phyloP scores from a whole-genome alignment of 2,113 vertebrate genomes.

The Dasypus novemcinctus region DNA sequence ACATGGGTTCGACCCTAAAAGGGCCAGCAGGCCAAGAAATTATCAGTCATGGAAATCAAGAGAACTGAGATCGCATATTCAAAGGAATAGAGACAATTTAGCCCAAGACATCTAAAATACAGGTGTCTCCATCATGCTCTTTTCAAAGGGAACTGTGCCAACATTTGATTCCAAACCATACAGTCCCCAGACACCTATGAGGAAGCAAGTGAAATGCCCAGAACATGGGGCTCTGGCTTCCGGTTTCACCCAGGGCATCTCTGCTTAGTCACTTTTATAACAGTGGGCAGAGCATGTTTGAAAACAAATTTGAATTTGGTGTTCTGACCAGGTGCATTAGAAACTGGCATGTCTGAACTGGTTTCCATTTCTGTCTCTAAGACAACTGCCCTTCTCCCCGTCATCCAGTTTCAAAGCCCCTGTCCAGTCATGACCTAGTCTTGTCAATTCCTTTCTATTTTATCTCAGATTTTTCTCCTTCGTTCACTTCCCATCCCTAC shows the following conservation, averaged over 20 bases:
- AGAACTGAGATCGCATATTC: background rate
- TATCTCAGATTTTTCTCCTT: background rate
- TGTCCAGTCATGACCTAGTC: background rate
- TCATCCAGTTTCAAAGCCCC: background rate
- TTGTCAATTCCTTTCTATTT: background rate
- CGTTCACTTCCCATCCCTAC: rapidly evolving
- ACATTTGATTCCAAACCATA: background rate
- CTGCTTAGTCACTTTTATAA: background rate
- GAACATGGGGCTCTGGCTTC: background rate
- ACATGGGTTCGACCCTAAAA: background rate
- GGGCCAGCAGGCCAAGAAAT: background rate
- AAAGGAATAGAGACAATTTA: rapidly evolving
- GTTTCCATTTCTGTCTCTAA: background rate
- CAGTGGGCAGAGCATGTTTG: background rate
- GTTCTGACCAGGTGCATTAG: background rate
- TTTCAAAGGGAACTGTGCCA: background rate
- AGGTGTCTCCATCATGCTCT: background rate
- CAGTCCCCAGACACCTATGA: background rate
- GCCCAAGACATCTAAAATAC: background rate
- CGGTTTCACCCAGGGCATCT: background rate
- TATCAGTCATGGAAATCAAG: background rate
- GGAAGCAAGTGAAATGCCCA: background rate
- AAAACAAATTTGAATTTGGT: background rate
- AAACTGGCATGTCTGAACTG: background rate
- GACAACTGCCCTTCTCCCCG: background rate